Base-by-base conservation (phyloP, 2,888 invertebrate genomes). In the Coelinius sp. region DNA sequence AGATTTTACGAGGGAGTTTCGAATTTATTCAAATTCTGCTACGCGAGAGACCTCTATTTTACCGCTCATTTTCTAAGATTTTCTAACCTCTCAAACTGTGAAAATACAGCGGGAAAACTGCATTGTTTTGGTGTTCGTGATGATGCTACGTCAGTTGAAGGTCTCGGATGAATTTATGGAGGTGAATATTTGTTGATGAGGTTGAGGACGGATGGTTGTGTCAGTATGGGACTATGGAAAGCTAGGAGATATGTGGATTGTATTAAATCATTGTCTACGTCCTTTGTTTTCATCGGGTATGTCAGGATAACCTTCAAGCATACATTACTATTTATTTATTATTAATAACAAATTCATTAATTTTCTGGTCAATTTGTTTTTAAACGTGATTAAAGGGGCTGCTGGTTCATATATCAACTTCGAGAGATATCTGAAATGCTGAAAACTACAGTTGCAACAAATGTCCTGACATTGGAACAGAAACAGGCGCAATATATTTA, bases 401-500 rank as follows among this genome's bases (percentile, higher is more conserved):
- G 83, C 52, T 87, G 86, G 86, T 69, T 85, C 59, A 77, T 85
- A 3, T 85, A 87, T 71, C 86, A 88, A 74, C 46, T 85, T n/a
- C 78, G 81, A 31, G 81, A 84, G 49, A 81, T 83, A 8, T 81
- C 83, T 27, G 81, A 84, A 56, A 84, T 86, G 64, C 78, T 90
- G 0, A 82, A 87, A 1, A 87, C 88, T 41, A 79, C 88, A 71
- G 82, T 90, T 64, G 83, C 88, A 41, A 82, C 81, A 73, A 88
- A 82, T 80, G 88, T 85, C 46, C 78, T 89, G 17, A 84, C 88
- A 73, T 74, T 86, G 35, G 88, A 89, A 20, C 85, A 85, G 70
- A 80, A 85, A 49, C 85, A 84, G 46, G 88, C 90, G 0, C 90
- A 90, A 76, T 91, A 90, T 78, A 90, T 91, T 79, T 91, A 90